These are phyloP conservation scores for Varanus komodoensis DNA, from an alignment of 2,113 vertebrate genomes.

Conservation along the genomic window DNA sequence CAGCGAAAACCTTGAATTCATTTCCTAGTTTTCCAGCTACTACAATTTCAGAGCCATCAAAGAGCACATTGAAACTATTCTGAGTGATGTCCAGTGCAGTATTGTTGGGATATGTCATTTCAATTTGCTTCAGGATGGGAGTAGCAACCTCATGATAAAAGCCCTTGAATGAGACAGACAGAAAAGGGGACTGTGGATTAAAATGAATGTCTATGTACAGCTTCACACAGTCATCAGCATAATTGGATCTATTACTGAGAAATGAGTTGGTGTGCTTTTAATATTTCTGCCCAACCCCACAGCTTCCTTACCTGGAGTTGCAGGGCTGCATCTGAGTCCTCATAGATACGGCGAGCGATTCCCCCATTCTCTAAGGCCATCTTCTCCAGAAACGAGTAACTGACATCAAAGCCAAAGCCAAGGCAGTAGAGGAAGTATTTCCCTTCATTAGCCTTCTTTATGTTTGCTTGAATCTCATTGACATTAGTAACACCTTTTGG, in stretches of 20 bases:
- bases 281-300: background rate
- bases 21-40: conserved; percentile 85
- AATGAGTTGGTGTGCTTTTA: background rate
- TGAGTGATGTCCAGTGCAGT: conserved; percentile 79
- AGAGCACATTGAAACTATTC: conserved; percentile 83
- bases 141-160: conserved; percentile 91
- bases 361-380: conserved; percentile 88
- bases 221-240: background rate
- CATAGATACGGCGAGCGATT: conserved; percentile 88
- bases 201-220: background rate
- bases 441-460: conserved; percentile 73
- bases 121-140: conserved; percentile 82
- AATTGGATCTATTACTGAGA: background rate
- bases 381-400: conserved; percentile 89
- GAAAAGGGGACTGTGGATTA: background rate
- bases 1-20: conserved; percentile 76
- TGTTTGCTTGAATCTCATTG: conserved; percentile 78
- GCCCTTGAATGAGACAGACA: conserved; percentile 72
- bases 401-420: conserved; percentile 89
- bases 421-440: conserved; percentile 87
- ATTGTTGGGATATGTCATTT: conserved; percentile 84
- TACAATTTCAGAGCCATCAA: conserved; percentile 89
- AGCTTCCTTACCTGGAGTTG: conserved; percentile 88
- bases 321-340: conserved; percentile 87
- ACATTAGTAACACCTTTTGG: conserved; percentile 73